Conservation (phyloP, 1,140 invertebrate genomes). For the Ceratosolen fusciceps region DNA sequence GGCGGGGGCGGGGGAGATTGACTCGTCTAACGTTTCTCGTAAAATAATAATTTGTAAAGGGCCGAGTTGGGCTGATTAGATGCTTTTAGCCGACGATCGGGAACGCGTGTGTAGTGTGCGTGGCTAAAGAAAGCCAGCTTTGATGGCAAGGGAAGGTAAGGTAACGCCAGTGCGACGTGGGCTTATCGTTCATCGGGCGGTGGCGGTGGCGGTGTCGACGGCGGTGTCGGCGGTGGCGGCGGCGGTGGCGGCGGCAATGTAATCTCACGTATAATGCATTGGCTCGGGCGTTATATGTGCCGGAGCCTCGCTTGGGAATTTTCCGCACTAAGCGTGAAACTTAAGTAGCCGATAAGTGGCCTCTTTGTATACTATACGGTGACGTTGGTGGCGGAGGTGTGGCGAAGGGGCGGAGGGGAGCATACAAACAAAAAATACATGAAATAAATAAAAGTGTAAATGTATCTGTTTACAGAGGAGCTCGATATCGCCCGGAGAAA, state of each 20-base stretch:
- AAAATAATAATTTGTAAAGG: too few relatives aligned
- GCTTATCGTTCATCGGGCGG: background rate
- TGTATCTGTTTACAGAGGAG: conserved; percentile 77
- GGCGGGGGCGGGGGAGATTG: too few relatives aligned
- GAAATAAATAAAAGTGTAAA: conserved; percentile 41
- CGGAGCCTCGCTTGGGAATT: background rate
- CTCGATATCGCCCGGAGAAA: conserved; percentile 70
- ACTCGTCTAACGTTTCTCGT: too few relatives aligned
- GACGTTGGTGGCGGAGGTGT: too few relatives aligned
- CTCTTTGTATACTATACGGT: background rate
- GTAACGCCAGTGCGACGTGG: too few relatives aligned
- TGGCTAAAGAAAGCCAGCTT: too few relatives aligned
- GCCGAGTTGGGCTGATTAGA: too few relatives aligned
- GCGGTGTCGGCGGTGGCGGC: too few relatives aligned
- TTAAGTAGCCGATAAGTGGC: background rate
- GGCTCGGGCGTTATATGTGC: background rate
- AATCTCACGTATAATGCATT: background rate
- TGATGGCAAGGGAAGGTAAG: too few relatives aligned
- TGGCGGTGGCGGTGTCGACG: too few relatives aligned
- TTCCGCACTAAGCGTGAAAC: conserved; percentile 12
- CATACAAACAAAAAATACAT: conserved; percentile 21
- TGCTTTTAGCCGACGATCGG: background rate
- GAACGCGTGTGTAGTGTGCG: background rate
- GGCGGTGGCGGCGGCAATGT: too few relatives aligned
- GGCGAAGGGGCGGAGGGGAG: too few relatives aligned